Base-by-base conservation (phyloP, 2,888 invertebrate genomes). In the Homarus gammarus region DNA sequence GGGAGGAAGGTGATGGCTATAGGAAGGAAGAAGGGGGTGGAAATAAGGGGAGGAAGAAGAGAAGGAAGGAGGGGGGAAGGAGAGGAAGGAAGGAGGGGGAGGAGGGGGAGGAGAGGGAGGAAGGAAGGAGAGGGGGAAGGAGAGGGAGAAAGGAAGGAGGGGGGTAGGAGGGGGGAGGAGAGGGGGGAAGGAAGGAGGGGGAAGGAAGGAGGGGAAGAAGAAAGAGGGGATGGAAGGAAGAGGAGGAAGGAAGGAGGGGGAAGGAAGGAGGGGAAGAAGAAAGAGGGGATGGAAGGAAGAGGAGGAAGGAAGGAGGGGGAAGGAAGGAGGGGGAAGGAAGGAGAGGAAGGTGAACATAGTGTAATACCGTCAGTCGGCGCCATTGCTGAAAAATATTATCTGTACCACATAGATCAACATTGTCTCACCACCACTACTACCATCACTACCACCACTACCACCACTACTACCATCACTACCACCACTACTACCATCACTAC, bases 381-480 rank as follows among this genome's bases (percentile, higher is more conserved):
- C 73, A 75, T 75, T 10, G 8, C n/a, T 18, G 2, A 5, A 33
- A 33, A 31, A 33, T 18, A 31, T 36, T 36, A 70, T 36, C 70
- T 36, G 33, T 36, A 70, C 70, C 27, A n/a, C 27, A 33, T 33
- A 33, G 12, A n/a, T 36, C 70, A 31, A 33, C 31, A 31, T n/a
- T n/a, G n/a, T n/a, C n/a, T 36, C 73, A 75, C 40, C 73, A 75
- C 73, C 40, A 75, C 73, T 44, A 75, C 70, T 70, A 70, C 70
- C 38, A 38, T 73, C 27, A 40, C 73, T 12, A 40, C 40, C 73
- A 40, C 27, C 73, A 75, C 73, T 44, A 75, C 73, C 22, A 70
- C 64, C 6, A 5, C 64, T 31, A 18, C 64, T 5, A 18, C 8
- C 64, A 64, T 31, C 64, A 64, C 72, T n/a, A 36, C 38, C 72